phyloP scores from a whole-genome alignment of 2,797 vertebrate genomes.

The Pantherophis vulpinus region DNA sequence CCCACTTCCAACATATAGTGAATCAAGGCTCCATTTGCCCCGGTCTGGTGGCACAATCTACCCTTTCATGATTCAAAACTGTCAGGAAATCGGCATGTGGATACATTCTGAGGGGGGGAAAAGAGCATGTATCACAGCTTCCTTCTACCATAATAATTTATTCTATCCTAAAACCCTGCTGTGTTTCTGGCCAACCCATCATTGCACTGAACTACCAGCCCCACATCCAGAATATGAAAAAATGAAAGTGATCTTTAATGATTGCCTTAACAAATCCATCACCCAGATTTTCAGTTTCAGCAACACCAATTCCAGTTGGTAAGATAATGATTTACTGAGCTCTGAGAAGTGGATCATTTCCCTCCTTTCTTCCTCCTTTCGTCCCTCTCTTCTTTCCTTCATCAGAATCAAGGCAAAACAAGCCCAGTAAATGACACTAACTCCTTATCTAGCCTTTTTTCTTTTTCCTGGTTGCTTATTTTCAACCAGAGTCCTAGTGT shows the following conservation, averaged over 20 bases:
- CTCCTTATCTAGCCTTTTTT: not conserved
- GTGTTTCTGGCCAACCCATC: not conserved
- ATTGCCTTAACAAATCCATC: not conserved
- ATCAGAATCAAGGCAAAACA: not conserved
- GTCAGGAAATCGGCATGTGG: not conserved
- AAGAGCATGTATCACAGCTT: not conserved
- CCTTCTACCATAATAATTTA: not conserved
- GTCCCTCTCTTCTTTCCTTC: not conserved
- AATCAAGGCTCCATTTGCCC: not conserved
- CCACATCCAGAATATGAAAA: not conserved
- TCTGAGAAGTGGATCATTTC: conserved; percentile 4
- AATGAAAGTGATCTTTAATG: not conserved
- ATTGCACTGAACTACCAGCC: not conserved
- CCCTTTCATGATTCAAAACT: not conserved
- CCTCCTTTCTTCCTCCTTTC: not conserved
- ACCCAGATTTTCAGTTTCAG: not conserved
- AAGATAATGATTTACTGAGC: not conserved
- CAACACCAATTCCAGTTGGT: not conserved
- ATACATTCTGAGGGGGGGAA: rapidly evolving
- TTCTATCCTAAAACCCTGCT: not conserved
- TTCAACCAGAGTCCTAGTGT: not conserved
- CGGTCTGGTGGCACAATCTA: not conserved
- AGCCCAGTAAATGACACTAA: not conserved
- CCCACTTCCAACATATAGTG: not conserved
- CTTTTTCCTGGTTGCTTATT: not conserved